Base-by-base conservation (phyloP, 2,797 vertebrate genomes). In the Gastrophryne carolinensis region DNA sequence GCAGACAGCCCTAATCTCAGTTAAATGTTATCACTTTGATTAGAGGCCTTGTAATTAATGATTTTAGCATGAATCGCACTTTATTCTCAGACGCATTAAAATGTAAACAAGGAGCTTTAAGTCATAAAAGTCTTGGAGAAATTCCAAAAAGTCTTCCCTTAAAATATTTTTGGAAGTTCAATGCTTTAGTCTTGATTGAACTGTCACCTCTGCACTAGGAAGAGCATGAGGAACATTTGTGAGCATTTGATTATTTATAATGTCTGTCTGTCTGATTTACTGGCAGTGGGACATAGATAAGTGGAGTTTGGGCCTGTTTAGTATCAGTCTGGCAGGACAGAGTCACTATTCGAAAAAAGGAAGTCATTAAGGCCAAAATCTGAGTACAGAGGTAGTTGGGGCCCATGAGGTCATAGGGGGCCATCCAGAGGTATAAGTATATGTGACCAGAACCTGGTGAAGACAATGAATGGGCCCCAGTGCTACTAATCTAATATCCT, bases 61-160 rank as follows among this genome's bases (percentile, higher is more conserved):
- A 75, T 35, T 58, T 23, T 84, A 87, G 84, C 81, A 87, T 91
- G 90, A 90, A 85, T 92, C 90, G 89, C 64, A 70, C 79, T 82
- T 84, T 78, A 81, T 89, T 87, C 85, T 86, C 87, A 88, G 85
- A 86, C 88, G 84, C 81, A 78, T 85, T 84, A 80, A 85, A 84
- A 84, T 50, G 78, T 72, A 23, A 83, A 83, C 84, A 80, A 79
- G 82, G 83, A 80, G 80, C 83, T 80, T 82, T 91, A 87, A 90
- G 85, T 89, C 90, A 91, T 85, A 81, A 63, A 81, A 82, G 56
- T 72, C 56, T 74, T 84, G 84, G 84, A 85, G 74, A 81, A 60
- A 70, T 83, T 85, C 83, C 82, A 82, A 88, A 84, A 88, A 87
- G 84, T 84, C 82, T 81, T 84, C 80, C 80, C 80, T 21, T 72